Conservation (phyloP, 1,140 invertebrate genomes). For the Drosophila lacertosa region DNA sequence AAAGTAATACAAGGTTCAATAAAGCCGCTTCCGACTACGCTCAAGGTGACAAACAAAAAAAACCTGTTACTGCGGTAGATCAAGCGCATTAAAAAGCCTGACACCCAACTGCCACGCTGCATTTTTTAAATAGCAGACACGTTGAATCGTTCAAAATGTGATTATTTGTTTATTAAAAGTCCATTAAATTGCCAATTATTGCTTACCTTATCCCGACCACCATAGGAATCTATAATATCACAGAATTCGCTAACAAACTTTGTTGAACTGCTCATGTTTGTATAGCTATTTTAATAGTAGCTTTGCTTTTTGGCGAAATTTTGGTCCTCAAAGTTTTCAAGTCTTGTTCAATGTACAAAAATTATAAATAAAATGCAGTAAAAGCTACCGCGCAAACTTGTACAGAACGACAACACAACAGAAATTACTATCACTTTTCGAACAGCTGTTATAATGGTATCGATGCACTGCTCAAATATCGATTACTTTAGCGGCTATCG, state of each 20-base stretch:
- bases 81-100: slow-evolving; percentile 9
- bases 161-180: not conserved
- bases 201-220: slow-evolving; percentile 85
- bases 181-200: not conserved
- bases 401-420: slow-evolving; percentile 32
- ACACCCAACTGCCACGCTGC: slow-evolving; percentile 58
- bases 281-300: not conserved
- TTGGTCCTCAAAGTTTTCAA: not conserved
- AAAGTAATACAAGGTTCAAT: slow-evolving; percentile 71
- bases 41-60: slow-evolving; percentile 36
- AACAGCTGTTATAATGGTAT: slow-evolving; percentile 30
- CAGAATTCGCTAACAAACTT: slow-evolving; percentile 85
- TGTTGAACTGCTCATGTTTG: slow-evolving; percentile 53
- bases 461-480: slow-evolving; percentile 2
- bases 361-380: slow-evolving; percentile 10
- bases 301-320: not conserved
- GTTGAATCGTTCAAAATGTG: not conserved
- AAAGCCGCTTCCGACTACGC: slow-evolving; percentile 43
- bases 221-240: slow-evolving; percentile 85
- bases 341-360: not conserved
- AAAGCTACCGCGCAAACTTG: slow-evolving; percentile 24
- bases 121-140: slow-evolving; percentile 34
- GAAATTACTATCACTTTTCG: slow-evolving; percentile 21
- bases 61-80: slow-evolving; percentile 61
- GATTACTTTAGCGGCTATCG: slow-evolving; percentile 21